phyloP scores from a whole-genome alignment of 2,797 vertebrate genomes.

The Lates japonicus region DNA sequence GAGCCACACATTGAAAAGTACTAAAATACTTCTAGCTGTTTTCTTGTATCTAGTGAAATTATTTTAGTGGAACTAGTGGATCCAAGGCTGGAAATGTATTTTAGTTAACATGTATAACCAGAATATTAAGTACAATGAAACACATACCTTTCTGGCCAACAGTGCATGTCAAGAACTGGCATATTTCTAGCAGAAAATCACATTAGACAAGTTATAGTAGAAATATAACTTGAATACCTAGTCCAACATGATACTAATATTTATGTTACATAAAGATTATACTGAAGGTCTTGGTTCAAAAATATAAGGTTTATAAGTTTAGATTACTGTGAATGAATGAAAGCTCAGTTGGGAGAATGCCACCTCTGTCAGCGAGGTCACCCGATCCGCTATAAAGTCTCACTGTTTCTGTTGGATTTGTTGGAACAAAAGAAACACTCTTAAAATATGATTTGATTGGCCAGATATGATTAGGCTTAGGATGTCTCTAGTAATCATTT shows the following conservation, averaged over 20 bases:
- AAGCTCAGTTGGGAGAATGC: not conserved
- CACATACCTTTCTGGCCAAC: not conserved
- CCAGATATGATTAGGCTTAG: not conserved
- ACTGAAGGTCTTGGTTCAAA: not conserved
- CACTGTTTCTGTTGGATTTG: not conserved
- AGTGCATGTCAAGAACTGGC: not conserved
- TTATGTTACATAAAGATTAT: not conserved
- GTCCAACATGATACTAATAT: not conserved
- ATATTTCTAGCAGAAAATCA: not conserved
- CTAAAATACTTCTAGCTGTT: not conserved
- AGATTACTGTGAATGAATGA: not conserved
- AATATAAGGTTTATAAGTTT: not conserved
- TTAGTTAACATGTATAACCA: not conserved
- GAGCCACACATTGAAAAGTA: not conserved
- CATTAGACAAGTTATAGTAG: not conserved
- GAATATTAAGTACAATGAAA: not conserved
- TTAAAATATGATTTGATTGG: not conserved
- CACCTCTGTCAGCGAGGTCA: not conserved
- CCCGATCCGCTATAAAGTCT: not conserved
- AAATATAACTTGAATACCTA: not conserved
- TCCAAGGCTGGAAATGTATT: constrained; percentile 2
- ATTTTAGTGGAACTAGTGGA: not conserved
- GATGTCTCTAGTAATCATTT: not conserved
- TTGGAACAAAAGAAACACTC: not conserved
- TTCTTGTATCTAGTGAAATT: not conserved